Base-by-base conservation (phyloP, 2,797 vertebrate genomes). In the Holocentrus rufus region DNA sequence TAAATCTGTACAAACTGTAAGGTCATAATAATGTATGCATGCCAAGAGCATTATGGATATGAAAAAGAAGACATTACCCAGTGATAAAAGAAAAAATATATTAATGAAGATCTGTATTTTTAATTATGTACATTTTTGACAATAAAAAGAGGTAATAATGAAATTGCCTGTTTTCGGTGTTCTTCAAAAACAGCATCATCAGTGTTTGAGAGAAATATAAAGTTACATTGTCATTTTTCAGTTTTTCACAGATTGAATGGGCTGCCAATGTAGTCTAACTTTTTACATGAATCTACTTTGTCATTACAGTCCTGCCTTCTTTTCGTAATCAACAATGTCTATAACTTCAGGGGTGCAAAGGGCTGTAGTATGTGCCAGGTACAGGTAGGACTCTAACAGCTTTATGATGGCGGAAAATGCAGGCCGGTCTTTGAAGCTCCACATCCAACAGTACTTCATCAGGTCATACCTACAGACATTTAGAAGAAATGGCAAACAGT, bases 401-500 rank as follows among this genome's bases (percentile, higher is more conserved):
- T 90, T 92, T 5, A 93, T 85, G 76, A 94, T 68, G 34, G 88
- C 85, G 0, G 91, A 89, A 77, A 91, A 94, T 0, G 81, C 60
- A 0, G 93, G 93, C 7, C 92, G 73, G 58, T 92, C 90, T 72
- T 91, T 91, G 44, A 89, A 92, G 65, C 90, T 88, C 92, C 92
- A 94, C 89, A 92, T 93, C 92, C 93, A 93, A 52, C 93, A 94
- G 55, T 90, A 92, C 71, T 88, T 92, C 91, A 94, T 94, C 15
- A 94, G 77, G 44, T 93, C 90, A n/a, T 90, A 93, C 81, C 94
- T 94, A 66, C 11, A 76, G 63, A 23, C 5, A 49, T 0, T 44
- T 1, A 20, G 49, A 20, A 18, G 2, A 2, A 46, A 20, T 44
- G 42, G 14, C 1, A 18, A 11, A 13, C 5, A 17, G 55, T 17